Percentiles rank a stretch among this genome's conserved stretches.
phyloP scores from a whole-genome alignment of 1,140 invertebrate species.

The Subanguina moxae region DNA sequence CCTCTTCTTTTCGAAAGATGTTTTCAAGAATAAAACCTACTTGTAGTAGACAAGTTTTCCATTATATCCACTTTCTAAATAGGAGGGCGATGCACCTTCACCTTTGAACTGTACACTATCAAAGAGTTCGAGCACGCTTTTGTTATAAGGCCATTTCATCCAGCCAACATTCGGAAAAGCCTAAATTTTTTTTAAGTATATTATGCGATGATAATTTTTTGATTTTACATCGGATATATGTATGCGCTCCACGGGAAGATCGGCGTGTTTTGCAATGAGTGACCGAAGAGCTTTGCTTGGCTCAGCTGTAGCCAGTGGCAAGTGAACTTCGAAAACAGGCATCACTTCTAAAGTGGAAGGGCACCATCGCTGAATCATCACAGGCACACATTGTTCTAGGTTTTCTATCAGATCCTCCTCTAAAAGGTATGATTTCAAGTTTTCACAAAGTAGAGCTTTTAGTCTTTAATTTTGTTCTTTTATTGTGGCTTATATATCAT shows the following conservation, averaged over 20 bases:
- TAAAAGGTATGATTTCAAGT: neutral
- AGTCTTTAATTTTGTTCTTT: too few relatives aligned
- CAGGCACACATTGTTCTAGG: neutral
- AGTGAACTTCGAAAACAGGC: slow-evolving; percentile 18
- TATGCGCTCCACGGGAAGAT: neutral
- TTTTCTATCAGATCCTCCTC: slow-evolving; percentile 4
- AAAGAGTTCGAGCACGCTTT: slow-evolving; percentile 10
- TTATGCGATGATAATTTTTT: neutral
- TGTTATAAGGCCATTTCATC: slow-evolving; percentile 15
- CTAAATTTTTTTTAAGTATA: slow-evolving; percentile 4
- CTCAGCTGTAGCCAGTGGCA: neutral
- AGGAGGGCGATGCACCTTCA: too few relatives aligned
- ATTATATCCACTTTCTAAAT: neutral
- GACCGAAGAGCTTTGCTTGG: neutral
- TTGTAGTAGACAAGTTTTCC: slow-evolving; percentile 25
- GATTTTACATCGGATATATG: neutral
- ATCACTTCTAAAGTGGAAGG: slow-evolving; percentile 17
- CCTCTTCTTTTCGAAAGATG: too few relatives aligned
- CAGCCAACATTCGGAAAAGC: neutral
- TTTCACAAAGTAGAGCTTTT: neutral
- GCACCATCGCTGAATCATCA: slow-evolving; percentile 22
- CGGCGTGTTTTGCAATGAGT: slow-evolving; percentile 3
- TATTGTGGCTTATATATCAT: too few relatives aligned
- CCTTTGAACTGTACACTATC: neutral
- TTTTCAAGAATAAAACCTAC: slow-evolving; percentile 22